phyloP scores from a whole-genome alignment of 2,888 invertebrate species.

The Rhogogaster chlorosoma region DNA sequence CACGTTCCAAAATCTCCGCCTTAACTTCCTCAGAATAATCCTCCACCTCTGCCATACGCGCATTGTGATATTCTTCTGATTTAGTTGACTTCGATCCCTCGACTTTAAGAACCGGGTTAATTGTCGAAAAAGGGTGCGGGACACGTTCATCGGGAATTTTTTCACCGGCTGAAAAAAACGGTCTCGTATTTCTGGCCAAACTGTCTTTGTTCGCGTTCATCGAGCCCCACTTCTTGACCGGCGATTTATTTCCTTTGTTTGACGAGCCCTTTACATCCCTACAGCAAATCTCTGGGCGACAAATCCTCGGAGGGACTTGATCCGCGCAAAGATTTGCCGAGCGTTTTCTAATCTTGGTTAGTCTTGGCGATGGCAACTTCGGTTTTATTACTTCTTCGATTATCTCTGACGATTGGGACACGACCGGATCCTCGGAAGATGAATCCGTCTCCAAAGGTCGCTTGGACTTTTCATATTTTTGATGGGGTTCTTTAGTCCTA shows the following conservation, averaged over 20 bases:
- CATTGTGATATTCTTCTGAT: neutral
- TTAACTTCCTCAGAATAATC: neutral
- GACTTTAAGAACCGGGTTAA: neutral
- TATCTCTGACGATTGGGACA: neutral
- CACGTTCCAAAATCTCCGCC: neutral
- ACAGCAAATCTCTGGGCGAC: conserved; percentile 31
- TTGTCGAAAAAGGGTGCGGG: neutral
- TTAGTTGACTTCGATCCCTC: neutral
- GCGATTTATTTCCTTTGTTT: neutral
- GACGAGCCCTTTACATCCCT: neutral
- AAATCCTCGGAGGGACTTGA: neutral
- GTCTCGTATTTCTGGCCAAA: neutral
- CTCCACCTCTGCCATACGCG: neutral
- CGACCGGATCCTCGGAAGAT: neutral
- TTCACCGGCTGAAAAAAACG: neutral
- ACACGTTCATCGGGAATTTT: neutral
- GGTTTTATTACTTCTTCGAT: neutral
- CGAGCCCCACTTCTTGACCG: neutral
- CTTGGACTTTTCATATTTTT: neutral
- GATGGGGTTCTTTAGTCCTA: neutral
- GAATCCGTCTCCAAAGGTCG: neutral
- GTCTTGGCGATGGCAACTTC: neutral
- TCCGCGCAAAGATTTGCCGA: neutral
- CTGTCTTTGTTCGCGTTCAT: neutral
- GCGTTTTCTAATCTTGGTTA: neutral